These are phyloP conservation scores for Netelia fuscicornis DNA, from an alignment of 2,888 invertebrate genomes.

Conservation along the genomic window DNA sequence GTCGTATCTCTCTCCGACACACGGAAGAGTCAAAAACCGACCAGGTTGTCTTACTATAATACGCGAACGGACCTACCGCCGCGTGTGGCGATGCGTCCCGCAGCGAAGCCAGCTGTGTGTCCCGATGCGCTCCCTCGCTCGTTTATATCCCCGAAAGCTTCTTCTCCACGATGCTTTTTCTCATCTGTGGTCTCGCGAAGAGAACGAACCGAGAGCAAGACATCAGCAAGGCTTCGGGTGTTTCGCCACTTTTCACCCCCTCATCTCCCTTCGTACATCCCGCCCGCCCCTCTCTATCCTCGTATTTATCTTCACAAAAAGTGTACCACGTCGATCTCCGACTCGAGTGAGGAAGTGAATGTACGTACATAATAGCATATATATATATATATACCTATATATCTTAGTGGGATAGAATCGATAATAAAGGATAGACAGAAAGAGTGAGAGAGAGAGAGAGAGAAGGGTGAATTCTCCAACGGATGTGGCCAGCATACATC, in stretches of 20 bases:
- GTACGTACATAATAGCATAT: slow-evolving; percentile 26
- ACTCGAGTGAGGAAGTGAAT: slow-evolving; percentile 17
- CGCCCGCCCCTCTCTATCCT: not conserved
- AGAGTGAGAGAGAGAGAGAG: slow-evolving; percentile 13
- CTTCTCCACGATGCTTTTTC: slow-evolving; percentile 39
- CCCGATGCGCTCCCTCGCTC: slow-evolving; percentile 48
- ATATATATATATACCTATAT: not conserved
- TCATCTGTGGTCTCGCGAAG: slow-evolving; percentile 53
- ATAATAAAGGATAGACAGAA: slow-evolving; percentile 33
- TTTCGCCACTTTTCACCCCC: slow-evolving; percentile 9
- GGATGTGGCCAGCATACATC: slow-evolving; percentile 72
- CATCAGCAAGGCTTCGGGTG: slow-evolving; percentile 34
- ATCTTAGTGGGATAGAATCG: slow-evolving; percentile 9
- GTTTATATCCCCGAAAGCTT: slow-evolving; percentile 47
- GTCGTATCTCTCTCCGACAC: slow-evolving; percentile 71
- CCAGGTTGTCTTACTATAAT: slow-evolving; percentile 62
- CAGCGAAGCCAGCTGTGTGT: slow-evolving; percentile 70
- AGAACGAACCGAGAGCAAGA: slow-evolving; percentile 51
- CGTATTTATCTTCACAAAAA: slow-evolving; percentile 5
- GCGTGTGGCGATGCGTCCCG: slow-evolving; percentile 72
- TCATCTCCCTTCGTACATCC: not conserved
- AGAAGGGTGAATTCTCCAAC: slow-evolving; percentile 32
- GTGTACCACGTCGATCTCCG: not conserved
- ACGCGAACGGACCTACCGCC: slow-evolving; percentile 68
- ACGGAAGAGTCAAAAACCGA: slow-evolving; percentile 61